Percentiles rank a stretch among this genome's conserved stretches.
phyloP scores from a whole-genome alignment of 1,140 invertebrate species.

The Pogonomyrmex barbatus region DNA sequence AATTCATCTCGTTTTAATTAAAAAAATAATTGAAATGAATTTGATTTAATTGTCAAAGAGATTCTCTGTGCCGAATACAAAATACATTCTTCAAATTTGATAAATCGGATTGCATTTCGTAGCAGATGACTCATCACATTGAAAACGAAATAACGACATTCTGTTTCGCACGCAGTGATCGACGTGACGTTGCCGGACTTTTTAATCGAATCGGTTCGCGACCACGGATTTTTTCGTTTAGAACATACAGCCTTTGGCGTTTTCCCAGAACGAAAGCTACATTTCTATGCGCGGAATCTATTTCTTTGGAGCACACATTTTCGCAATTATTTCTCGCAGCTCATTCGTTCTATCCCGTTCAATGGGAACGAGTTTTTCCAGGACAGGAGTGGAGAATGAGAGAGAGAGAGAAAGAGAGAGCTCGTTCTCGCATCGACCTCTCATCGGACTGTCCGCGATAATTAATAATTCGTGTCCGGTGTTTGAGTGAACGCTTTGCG shows the following conservation, averaged over 20 bases:
- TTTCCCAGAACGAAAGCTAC: slow-evolving; percentile 53
- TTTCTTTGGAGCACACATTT: slow-evolving; percentile 46
- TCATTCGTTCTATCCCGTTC: slow-evolving; percentile 11
- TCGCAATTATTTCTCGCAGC: slow-evolving; percentile 52
- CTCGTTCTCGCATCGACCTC: slow-evolving; percentile 2
- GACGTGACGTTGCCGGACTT: slow-evolving; percentile 6
- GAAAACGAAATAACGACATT: slow-evolving; percentile 27
- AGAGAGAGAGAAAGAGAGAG: background rate
- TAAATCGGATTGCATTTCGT: slow-evolving; percentile 2
- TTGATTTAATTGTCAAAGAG: background rate
- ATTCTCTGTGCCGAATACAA: background rate
- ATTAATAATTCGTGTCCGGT: slow-evolving; percentile 69
- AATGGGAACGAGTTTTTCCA: slow-evolving; percentile 45
- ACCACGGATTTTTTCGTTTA: slow-evolving; percentile 28
- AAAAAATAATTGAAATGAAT: background rate
- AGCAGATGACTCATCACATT: background rate
- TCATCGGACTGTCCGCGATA: slow-evolving; percentile 44
- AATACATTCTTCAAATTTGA: slow-evolving; percentile 9
- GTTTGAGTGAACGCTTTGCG: slow-evolving; percentile 29
- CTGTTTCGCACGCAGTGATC: slow-evolving; percentile 34
- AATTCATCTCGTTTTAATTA: background rate
- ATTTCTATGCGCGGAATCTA: slow-evolving; percentile 46
- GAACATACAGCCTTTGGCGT: slow-evolving; percentile 18
- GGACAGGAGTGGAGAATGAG: background rate
- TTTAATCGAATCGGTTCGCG: slow-evolving; percentile 51